A percentile compares a stretch with the other conserved stretches of the same genome.
These are phyloP conservation scores for Pterois miles DNA, from an alignment of 2,797 vertebrate genomes.

Conservation along the genomic window DNA sequence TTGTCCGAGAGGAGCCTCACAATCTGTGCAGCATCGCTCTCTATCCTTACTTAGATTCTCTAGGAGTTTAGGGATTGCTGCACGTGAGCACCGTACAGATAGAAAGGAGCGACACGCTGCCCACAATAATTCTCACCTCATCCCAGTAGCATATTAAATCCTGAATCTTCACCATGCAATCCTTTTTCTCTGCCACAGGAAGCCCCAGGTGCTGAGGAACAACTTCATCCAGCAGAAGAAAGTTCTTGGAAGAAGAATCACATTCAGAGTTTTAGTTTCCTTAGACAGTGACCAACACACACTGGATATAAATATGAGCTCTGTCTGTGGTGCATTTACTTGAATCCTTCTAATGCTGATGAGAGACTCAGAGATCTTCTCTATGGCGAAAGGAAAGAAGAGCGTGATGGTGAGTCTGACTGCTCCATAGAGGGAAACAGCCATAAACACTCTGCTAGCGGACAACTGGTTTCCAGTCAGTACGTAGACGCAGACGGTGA, in stretches of 20 bases:
- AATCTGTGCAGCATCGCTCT: background rate
- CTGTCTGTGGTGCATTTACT: slow-evolving; percentile 74
- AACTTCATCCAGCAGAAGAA: slow-evolving; percentile 93
- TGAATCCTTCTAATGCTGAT: slow-evolving; percentile 94
- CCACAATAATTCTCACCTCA: slow-evolving; percentile 81
- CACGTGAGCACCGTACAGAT: background rate
- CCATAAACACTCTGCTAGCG: slow-evolving; percentile 92
- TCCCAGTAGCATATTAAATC: slow-evolving; percentile 92
- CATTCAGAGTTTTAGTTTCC: background rate
- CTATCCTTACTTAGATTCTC: background rate
- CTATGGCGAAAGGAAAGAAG: slow-evolving; percentile 93
- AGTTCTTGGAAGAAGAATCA: slow-evolving; percentile 79
- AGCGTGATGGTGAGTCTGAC: slow-evolving; percentile 93
- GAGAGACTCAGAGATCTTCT: slow-evolving; percentile 88
- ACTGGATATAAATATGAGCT: background rate
- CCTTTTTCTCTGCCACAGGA: slow-evolving; percentile 75
- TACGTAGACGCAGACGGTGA: slow-evolving; percentile 91
- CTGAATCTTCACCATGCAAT: slow-evolving; percentile 84
- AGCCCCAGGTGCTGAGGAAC: slow-evolving; percentile 62
- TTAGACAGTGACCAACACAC: background rate
- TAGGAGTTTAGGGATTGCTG: background rate
- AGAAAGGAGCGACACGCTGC: background rate
- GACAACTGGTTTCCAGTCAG: slow-evolving; percentile 88
- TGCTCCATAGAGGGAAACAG: slow-evolving; percentile 89
- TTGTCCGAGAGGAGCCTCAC: background rate